Percentiles rank a stretch among this genome's conserved stretches.
Conservation (phyloP, 2,888 invertebrate species). For the Blomia tropicalis region DNA sequence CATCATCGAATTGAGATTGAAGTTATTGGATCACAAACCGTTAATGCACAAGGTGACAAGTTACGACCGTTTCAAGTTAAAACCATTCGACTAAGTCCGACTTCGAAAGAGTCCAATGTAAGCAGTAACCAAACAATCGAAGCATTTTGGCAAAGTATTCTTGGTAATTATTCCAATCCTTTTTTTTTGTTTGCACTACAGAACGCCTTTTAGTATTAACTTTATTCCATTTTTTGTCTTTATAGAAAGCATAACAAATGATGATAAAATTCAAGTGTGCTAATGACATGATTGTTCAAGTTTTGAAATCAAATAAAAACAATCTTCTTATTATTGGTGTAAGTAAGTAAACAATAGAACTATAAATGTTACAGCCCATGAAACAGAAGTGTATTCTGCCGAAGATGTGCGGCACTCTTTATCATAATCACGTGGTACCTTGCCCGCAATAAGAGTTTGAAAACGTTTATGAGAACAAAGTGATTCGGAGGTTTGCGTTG, state of each 20-base stretch:
- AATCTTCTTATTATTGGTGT: no score
- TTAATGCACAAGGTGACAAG: no score
- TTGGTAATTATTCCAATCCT: not conserved
- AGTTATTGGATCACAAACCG: slow-evolving; percentile 36
- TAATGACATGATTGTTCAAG: not conserved
- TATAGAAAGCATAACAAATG: not conserved
- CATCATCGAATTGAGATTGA: slow-evolving; percentile 43
- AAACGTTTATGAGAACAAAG: not conserved
- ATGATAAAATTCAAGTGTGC: not conserved
- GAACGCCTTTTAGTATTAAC: not conserved
- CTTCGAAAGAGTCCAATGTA: slow-evolving; percentile 31
- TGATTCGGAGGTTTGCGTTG: not conserved
- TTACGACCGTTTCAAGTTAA: slow-evolving; percentile 32
- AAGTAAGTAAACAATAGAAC: not conserved
- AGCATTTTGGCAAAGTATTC: slow-evolving; percentile 4
- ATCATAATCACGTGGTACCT: not conserved
- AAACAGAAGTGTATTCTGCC: not conserved
- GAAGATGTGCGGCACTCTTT: slow-evolving; percentile 3
- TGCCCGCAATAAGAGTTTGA: not conserved
- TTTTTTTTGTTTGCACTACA: not conserved
- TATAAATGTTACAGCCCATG: no score
- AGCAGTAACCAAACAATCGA: not conserved
- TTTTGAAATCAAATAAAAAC: not conserved
- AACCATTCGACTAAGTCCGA: slow-evolving; percentile 41
- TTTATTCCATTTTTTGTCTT: not conserved